Evolutionary conservation across 2,113 vertebrate species (phyloP).

Genomic region (Nettapus auritus): DNA sequence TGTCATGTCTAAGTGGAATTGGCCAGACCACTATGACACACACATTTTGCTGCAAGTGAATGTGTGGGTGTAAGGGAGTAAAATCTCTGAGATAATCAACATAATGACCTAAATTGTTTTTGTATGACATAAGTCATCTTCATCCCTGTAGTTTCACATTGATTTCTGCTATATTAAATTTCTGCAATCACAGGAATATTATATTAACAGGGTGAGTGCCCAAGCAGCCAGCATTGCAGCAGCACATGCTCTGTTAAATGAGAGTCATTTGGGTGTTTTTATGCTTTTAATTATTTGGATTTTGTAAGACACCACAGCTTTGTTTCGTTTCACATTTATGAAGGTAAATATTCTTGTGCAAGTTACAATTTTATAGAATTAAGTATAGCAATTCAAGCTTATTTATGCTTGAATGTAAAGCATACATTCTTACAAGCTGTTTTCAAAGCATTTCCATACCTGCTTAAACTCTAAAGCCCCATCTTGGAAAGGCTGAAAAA

Average conservation of each 20-base stretch:
- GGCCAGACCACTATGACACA: not conserved
- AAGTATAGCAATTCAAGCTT: not conserved
- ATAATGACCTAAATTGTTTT: not conserved
- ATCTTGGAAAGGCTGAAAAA: not conserved
- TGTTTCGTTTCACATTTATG: not conserved
- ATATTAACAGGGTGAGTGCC: not conserved
- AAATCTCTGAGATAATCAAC: not conserved
- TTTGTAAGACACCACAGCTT: not conserved
- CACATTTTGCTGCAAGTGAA: not conserved
- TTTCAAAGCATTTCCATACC: not conserved
- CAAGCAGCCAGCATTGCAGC: not conserved
- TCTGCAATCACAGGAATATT: not conserved
- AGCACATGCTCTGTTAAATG: not conserved
- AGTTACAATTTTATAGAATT: not conserved
- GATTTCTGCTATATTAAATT: not conserved
- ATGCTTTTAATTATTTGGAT: not conserved
- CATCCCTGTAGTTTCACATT: not conserved
- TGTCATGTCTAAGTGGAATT: not conserved
- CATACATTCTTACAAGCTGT: not conserved
- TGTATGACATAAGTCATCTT: not conserved
- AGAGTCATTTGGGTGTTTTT: not conserved
- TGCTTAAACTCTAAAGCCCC: not conserved
- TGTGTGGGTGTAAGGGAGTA: not conserved
- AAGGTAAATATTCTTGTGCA: not conserved
- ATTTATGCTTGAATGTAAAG: constrained; percentile 9